Evolutionary conservation across 2,888 invertebrate genomes (phyloP).

Genomic region (Beris morrisii): DNA sequence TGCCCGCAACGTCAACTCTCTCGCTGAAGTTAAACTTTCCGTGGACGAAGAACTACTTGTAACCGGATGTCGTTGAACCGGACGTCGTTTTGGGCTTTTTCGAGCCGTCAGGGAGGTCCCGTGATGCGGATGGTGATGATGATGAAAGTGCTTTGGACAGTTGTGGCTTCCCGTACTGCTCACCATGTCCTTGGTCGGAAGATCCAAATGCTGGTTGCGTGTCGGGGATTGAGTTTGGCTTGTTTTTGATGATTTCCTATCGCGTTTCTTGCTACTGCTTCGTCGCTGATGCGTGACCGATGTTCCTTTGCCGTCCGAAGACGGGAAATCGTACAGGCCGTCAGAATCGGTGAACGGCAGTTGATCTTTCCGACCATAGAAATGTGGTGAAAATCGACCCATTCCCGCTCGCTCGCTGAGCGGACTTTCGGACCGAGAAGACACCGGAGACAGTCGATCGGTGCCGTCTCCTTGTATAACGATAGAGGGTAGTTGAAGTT

Average conservation of each 20-base stretch:
- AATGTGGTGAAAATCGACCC: conserved; percentile 70
- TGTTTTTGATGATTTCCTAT: conserved; percentile 61
- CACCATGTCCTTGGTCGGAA: conserved; percentile 57
- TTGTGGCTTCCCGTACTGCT: conserved; percentile 41
- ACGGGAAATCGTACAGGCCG: conserved; percentile 77
- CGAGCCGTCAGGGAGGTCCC: conserved; percentile 57
- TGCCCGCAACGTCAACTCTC: conserved; percentile 52
- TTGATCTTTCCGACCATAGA: conserved; percentile 68
- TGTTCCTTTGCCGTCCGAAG: conserved; percentile 67
- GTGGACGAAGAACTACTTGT: conserved; percentile 64
- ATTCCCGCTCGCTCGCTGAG: conserved; percentile 72
- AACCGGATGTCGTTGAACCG: conserved; percentile 59
- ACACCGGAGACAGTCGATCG: conserved; percentile 70
- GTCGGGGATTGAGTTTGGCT: conserved; percentile 46
- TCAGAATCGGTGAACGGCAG: conserved; percentile 78
- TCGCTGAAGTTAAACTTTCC: conserved; percentile 61
- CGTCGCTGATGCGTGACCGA: conserved; percentile 62
- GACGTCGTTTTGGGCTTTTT: conserved; percentile 63
- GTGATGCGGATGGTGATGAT: conserved; percentile 46
- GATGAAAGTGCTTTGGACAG: conserved; percentile 47
- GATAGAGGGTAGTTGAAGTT: conserved; percentile 64
- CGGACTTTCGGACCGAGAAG: conserved; percentile 78
- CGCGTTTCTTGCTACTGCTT: conserved; percentile 64
- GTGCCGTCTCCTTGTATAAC: conserved; percentile 62
- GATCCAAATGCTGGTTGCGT: conserved; percentile 59